A percentile compares a stretch with the other conserved stretches of the same genome.
Evolutionary conservation across 2,888 invertebrate genomes (phyloP).

Genomic region (Nemurella pictetii): DNA sequence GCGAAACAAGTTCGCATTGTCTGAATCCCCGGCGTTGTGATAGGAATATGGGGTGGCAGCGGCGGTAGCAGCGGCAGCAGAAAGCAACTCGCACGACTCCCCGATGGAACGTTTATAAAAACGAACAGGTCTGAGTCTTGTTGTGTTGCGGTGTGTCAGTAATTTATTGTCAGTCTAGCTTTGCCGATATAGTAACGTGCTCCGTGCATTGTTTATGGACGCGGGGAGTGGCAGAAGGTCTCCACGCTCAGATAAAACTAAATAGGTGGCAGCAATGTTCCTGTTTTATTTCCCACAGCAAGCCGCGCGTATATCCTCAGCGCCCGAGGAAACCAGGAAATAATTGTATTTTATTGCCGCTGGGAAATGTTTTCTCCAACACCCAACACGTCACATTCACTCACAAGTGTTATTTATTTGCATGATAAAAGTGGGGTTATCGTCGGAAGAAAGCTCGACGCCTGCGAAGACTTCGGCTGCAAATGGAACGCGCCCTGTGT

Average conservation of each 20-base stretch:
- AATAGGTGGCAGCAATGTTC: slow-evolving; percentile 21
- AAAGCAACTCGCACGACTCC: slow-evolving; percentile 16
- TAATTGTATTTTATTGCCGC: slow-evolving; percentile 26
- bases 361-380: slow-evolving; percentile 25
- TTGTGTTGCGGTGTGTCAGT: not conserved
- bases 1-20: not conserved
- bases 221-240: not conserved
- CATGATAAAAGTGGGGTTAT: slow-evolving; percentile 9
- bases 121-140: slow-evolving; percentile 22
- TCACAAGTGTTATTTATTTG: slow-evolving; percentile 23
- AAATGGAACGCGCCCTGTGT: too few relatives aligned
- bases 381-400: slow-evolving; percentile 18
- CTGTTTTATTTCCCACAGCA: slow-evolving; percentile 11
- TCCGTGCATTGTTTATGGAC: not conserved
- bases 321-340: not conserved
- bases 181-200: not conserved
- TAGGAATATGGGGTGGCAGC: not conserved
- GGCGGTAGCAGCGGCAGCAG: too few relatives aligned
- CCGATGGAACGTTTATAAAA: slow-evolving; percentile 15
- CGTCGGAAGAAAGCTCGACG: not conserved
- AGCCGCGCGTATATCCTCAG: not conserved
- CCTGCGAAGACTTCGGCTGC: not conserved
- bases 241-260: slow-evolving; percentile 24
- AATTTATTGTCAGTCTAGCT: slow-evolving; percentile 10
- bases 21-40: not conserved